phyloP scores from a whole-genome alignment of 2,888 invertebrate genomes.

The Siphonodentalium dalli region DNA sequence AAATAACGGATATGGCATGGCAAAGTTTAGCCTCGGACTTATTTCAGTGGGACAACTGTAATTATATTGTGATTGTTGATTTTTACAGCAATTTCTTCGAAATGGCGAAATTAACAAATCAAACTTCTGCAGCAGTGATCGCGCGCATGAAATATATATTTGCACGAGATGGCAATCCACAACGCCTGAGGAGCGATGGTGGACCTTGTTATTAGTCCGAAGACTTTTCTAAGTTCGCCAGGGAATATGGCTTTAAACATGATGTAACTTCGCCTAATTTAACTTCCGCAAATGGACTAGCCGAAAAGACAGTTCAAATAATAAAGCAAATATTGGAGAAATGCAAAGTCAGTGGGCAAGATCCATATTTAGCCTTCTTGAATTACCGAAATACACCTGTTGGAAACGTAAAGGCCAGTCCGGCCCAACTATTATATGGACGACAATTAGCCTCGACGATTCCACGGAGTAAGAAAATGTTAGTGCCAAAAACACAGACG shows the following conservation, averaged over 20 bases:
- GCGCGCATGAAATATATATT: slow-evolving; percentile 2
- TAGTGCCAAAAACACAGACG: too few relatives aligned
- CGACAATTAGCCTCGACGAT: too few relatives aligned
- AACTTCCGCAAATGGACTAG: not conserved
- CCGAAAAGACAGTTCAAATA: not conserved
- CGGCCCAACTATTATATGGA: too few relatives aligned
- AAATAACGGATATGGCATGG: slow-evolving; percentile 23
- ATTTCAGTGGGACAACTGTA: slow-evolving; percentile 19
- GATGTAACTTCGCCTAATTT: not conserved
- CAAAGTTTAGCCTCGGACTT: slow-evolving; percentile 30
- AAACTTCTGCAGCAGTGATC: not conserved
- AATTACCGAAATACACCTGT: slow-evolving; percentile 4
- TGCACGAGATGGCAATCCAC: slow-evolving; percentile 8
- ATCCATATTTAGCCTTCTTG: not conserved
- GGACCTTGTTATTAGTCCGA: slow-evolving; percentile 1
- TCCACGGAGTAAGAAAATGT: too few relatives aligned
- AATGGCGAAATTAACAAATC: slow-evolving; percentile 7
- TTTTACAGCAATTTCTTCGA: slow-evolving; percentile 23
- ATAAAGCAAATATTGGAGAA: not conserved
- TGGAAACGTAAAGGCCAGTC: too few relatives aligned
- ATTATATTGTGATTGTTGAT: slow-evolving; percentile 24
- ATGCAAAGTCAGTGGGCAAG: not conserved
- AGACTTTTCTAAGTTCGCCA: not conserved
- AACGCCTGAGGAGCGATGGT: slow-evolving; percentile 3
- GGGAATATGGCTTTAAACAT: not conserved